These are phyloP conservation scores for Nasua narica DNA, from an alignment of 2,797 vertebrate genomes.

Conservation along the genomic window DNA sequence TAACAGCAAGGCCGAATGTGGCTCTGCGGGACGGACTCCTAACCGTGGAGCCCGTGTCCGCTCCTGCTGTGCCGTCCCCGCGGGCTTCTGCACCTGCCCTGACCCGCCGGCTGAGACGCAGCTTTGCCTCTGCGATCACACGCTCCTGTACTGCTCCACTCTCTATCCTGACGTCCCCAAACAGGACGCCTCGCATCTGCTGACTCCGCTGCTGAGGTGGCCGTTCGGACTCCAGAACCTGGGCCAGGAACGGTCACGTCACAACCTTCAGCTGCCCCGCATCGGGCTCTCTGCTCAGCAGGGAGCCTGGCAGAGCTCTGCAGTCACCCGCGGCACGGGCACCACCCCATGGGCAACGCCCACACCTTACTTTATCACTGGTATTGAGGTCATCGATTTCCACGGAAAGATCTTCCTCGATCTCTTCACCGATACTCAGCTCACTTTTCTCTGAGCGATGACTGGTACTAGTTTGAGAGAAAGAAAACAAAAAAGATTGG, in stretches of 20 bases:
- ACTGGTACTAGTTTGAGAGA: constrained; percentile 79
- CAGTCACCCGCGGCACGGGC: rapidly evolving
- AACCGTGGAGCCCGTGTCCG: rapidly evolving
- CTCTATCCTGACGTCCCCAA: too few species aligned
- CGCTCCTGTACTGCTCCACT: rapidly evolving
- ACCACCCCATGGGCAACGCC: rapidly evolving
- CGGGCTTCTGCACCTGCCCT: not conserved
- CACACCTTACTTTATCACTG: constrained; percentile 89
- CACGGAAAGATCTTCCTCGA: constrained; percentile 91
- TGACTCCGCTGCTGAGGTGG: not conserved
- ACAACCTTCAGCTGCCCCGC: not conserved
- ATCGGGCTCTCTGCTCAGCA: too few species aligned
- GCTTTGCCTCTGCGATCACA: not conserved
- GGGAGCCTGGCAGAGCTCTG: not conserved
- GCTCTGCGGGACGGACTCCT: rapidly evolving
- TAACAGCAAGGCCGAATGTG: rapidly evolving
- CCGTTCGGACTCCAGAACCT: not conserved
- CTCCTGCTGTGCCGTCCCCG: too few species aligned
- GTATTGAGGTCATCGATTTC: constrained; percentile 86
- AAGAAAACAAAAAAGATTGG: not conserved
- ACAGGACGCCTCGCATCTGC: not conserved
- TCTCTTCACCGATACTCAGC: constrained; percentile 94
- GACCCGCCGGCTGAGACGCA: not conserved
- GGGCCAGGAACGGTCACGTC: not conserved
- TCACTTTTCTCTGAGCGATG: constrained; percentile 93